Evolutionary conservation across 92 coral and sea anemone species (phyloP).

Genomic region (Plumapathes pennacea): DNA sequence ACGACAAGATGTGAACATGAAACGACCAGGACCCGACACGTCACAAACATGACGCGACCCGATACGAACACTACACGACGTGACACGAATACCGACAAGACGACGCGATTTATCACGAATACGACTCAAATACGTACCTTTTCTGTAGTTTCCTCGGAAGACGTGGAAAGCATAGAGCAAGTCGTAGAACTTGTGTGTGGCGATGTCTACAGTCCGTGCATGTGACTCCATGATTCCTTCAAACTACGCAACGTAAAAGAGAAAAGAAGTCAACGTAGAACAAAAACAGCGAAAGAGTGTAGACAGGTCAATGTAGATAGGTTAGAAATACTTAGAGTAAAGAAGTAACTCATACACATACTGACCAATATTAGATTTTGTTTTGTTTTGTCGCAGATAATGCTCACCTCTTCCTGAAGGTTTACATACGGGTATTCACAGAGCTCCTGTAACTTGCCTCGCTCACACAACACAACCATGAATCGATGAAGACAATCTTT

Average conservation of each 20-base stretch:
- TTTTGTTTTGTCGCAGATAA: not conserved
- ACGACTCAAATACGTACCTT: conserved; percentile 46
- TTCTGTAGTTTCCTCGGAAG: conserved; percentile 91
- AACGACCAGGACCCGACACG: no score
- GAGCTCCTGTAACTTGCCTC: conserved; percentile 81
- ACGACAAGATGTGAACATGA: no score
- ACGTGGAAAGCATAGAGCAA: conserved; percentile 91
- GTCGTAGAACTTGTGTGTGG: conserved; percentile 88
- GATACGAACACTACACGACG: no score
- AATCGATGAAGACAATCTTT: conserved; percentile 96
- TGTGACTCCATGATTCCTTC: conserved; percentile 95
- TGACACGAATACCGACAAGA: no score
- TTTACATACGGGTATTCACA: conserved; percentile 92
- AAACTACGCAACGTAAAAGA: conserved; percentile 57
- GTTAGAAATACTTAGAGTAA: no score
- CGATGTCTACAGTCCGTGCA: conserved; percentile 95
- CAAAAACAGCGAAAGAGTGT: no score
- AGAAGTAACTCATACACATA: not conserved
- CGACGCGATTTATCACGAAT: not conserved
- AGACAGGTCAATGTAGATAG: no score
- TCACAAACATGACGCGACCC: no score
- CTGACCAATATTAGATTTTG: no score
- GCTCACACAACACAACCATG: conserved; percentile 92
- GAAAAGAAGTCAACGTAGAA: no score
- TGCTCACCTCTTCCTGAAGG: conserved; percentile 87